Evolutionary conservation across 2,113 vertebrate genomes (phyloP).

Genomic region (Marmota flaviventris): DNA sequence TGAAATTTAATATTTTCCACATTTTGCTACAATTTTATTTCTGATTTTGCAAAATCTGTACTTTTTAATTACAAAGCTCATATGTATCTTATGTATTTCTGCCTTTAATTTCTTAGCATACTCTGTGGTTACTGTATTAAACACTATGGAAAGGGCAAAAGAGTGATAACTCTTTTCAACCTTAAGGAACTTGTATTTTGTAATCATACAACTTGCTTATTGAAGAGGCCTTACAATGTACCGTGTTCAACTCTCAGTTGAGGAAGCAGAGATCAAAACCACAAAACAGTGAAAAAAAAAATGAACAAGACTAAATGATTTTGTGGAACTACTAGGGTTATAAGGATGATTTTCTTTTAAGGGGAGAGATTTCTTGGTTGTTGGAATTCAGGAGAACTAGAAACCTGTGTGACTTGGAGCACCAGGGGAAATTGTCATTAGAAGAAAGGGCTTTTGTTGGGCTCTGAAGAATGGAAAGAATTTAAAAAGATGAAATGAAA

Average conservation of each 20-base stretch:
- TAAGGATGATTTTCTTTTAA: no score
- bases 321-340: not conserved
- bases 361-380: not conserved
- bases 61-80: not conserved
- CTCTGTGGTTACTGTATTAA: not conserved
- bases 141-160: not conserved
- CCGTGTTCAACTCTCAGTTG: not conserved
- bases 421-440: not conserved
- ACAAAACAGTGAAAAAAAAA: not conserved
- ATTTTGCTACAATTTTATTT: conserved; percentile 34
- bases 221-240: not conserved
- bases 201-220: not conserved
- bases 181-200: not conserved
- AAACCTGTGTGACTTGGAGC: not conserved
- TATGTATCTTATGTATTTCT: not conserved
- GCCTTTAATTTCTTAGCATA: not conserved
- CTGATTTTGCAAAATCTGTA: not conserved
- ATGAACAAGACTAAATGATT: not conserved
- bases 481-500: not conserved
- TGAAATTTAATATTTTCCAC: not conserved
- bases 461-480: not conserved
- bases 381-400: not conserved
- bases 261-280: not conserved
- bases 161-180: not conserved
- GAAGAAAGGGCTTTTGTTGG: not conserved